phyloP scores from a whole-genome alignment of 2,797 vertebrate genomes.

The Crax fasciolata region DNA sequence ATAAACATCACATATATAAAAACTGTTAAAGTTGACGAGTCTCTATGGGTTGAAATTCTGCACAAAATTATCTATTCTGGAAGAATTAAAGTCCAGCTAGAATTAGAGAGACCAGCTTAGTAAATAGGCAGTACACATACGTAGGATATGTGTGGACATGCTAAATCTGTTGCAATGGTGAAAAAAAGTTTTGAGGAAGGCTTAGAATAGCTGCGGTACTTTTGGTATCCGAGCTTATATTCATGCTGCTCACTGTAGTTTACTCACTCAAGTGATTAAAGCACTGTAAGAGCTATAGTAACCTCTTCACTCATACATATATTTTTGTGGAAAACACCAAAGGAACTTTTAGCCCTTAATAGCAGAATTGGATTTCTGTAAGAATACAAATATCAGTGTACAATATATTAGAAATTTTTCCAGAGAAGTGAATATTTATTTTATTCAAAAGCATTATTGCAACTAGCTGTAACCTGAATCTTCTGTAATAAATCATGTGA shows the following conservation, averaged over 20 bases:
- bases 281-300: background rate
- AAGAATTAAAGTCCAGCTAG: background rate
- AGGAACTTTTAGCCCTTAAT: background rate
- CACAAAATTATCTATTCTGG: background rate
- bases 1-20: background rate
- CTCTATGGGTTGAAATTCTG: background rate
- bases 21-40: background rate
- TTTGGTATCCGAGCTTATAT: background rate
- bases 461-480: background rate
- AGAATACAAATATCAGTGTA: background rate
- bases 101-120: background rate
- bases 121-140: background rate
- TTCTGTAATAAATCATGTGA: background rate
- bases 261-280: background rate
- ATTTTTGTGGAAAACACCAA: background rate
- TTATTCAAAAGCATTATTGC: background rate
- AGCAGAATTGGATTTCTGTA: fast-evolving
- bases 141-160: background rate
- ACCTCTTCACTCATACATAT: background rate
- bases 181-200: background rate
- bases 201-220: background rate
- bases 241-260: background rate
- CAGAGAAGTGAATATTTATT: background rate
- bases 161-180: background rate
- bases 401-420: background rate